A percentile compares a stretch with the other conserved stretches of the same genome.
phyloP scores from a whole-genome alignment of 2,113 vertebrate species.

The Coturnix japonica region DNA sequence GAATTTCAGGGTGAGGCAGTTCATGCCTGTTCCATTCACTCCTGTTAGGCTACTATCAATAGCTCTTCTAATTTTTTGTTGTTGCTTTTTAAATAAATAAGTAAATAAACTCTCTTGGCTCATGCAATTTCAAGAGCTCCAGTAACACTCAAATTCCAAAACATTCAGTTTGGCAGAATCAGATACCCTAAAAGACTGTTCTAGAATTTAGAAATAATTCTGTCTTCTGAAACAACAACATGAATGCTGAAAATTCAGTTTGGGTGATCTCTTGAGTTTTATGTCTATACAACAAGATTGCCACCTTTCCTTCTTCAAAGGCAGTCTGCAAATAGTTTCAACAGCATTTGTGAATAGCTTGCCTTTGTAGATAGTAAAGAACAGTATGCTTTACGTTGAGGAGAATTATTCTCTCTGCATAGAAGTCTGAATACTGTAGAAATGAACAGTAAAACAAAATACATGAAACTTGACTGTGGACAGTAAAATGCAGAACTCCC shows the following conservation, averaged over 20 bases:
- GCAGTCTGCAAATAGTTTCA: background rate
- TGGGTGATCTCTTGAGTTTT: background rate
- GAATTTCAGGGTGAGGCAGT: too few species aligned
- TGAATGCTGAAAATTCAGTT: background rate
- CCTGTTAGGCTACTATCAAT: background rate
- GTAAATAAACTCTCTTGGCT: background rate
- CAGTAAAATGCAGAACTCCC: background rate
- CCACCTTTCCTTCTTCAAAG: background rate
- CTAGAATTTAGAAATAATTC: background rate
- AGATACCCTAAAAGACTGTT: background rate
- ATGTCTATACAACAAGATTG: background rate
- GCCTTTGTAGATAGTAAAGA: background rate
- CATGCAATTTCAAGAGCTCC: background rate
- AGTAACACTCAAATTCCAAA: background rate
- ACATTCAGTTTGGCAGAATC: background rate
- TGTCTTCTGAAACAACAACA: background rate
- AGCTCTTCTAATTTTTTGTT: background rate
- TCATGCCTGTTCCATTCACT: background rate
- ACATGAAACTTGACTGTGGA: background rate
- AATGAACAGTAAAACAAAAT: background rate
- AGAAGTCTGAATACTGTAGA: background rate
- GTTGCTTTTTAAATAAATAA: too few species aligned
- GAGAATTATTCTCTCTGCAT: background rate
- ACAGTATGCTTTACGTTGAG: background rate
- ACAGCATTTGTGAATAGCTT: background rate